phyloP scores from a whole-genome alignment of 2,113 vertebrate genomes.

The Gopherus evgoodei region DNA sequence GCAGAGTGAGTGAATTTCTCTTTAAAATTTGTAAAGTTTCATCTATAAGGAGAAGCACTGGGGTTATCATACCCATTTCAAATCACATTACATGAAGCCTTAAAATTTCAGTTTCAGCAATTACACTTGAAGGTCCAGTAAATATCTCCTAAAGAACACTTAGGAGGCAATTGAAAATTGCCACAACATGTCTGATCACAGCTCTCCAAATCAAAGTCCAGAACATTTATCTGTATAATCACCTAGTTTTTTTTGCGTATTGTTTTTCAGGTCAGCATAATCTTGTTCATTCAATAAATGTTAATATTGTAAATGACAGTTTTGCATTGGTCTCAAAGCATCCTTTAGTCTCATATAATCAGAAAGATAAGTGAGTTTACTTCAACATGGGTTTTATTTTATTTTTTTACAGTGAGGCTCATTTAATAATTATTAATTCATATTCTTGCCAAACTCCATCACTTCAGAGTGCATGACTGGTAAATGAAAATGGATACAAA shows the following conservation, averaged over 20 bases:
- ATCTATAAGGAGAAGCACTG: slow-evolving; percentile 29
- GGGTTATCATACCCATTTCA: slow-evolving; percentile 33
- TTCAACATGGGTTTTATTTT: slow-evolving; percentile 21
- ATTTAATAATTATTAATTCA: slow-evolving; percentile 61
- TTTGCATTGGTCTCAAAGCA: slow-evolving; percentile 40
- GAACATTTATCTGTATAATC: slow-evolving; percentile 44
- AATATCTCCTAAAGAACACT: slow-evolving; percentile 53
- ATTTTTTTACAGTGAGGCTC: slow-evolving; percentile 46
- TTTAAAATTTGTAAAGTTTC: slow-evolving; percentile 47
- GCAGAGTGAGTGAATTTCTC: background rate
- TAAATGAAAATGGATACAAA: slow-evolving; percentile 65
- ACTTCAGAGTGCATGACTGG: slow-evolving; percentile 48
- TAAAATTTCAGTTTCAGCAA: slow-evolving; percentile 46
- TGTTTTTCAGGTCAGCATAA: slow-evolving; percentile 39
- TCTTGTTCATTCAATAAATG: slow-evolving; percentile 37
- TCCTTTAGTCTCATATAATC: slow-evolving; percentile 56
- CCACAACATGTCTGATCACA: slow-evolving; percentile 3
- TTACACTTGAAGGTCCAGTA: slow-evolving; percentile 34
- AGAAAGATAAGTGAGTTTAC: slow-evolving; percentile 45
- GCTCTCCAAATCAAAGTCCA: slow-evolving; percentile 45
- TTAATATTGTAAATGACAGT: slow-evolving; percentile 47
- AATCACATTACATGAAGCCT: slow-evolving; percentile 33
- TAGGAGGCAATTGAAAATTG: slow-evolving; percentile 42
- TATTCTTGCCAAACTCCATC: slow-evolving; percentile 60
- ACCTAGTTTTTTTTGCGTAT: slow-evolving; percentile 34